A percentile compares a stretch with the other conserved stretches of the same genome.
These are phyloP conservation scores for Syrmaticus mikado DNA, from an alignment of 2,113 vertebrate genomes.

Conservation along the genomic window DNA sequence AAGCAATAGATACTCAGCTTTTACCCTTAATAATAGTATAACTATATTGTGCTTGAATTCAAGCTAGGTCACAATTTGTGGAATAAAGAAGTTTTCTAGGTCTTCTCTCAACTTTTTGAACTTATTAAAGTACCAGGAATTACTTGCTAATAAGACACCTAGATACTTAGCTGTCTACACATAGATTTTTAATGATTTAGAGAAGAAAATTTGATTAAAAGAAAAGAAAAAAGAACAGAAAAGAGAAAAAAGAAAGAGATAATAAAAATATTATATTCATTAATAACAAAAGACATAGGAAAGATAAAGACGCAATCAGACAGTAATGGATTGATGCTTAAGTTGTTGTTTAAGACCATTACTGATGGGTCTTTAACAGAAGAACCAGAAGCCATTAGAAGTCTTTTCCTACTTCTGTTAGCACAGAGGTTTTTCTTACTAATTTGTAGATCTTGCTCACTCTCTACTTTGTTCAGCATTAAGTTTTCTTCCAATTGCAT, in stretches of 20 bases:
- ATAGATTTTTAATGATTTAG: neutral
- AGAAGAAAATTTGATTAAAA: neutral
- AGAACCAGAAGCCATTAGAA: neutral
- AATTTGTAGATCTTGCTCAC: neutral
- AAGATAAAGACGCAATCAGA: neutral
- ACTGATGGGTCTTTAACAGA: neutral
- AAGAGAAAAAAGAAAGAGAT: neutral
- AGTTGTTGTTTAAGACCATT: neutral
- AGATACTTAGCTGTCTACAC: no score
- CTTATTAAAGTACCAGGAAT: no score
- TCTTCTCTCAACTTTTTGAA: neutral
- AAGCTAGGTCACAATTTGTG: neutral
- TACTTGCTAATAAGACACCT: no score
- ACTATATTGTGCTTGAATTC: neutral
- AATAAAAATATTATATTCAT: no score
- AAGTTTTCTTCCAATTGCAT: neutral
- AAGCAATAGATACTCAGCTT: neutral
- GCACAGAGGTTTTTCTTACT: neutral
- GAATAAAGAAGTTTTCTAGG: neutral
- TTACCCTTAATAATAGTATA: neutral
- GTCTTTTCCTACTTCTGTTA: neutral
- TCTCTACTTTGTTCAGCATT: neutral
- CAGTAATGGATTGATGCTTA: neutral
- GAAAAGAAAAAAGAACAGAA: neutral
- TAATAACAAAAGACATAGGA: neutral